These are phyloP conservation scores for Drosophila sulfurigaster DNA, from an alignment of 1,140 invertebrate genomes.

Conservation along the genomic window DNA sequence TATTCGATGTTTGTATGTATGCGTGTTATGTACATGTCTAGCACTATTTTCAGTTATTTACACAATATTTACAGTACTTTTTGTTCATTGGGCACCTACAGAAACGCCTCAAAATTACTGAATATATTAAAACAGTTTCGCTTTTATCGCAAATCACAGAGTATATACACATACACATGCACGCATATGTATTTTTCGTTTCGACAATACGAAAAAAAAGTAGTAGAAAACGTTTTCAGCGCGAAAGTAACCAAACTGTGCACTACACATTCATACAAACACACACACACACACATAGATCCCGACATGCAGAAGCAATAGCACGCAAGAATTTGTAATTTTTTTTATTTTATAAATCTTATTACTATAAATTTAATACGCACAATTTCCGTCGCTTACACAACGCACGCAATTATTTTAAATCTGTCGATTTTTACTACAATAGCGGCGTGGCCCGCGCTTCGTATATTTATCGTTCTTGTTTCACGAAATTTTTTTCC, in stretches of 20 bases:
- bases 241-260: slow-evolving; percentile 72
- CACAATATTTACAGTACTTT: slow-evolving; percentile 63
- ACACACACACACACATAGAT: slow-evolving; percentile 33
- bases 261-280: slow-evolving; percentile 50
- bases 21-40: slow-evolving; percentile 50
- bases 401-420: slow-evolving; percentile 49
- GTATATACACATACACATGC: slow-evolving; percentile 11
- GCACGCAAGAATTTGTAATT: slow-evolving; percentile 80
- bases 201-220: slow-evolving; percentile 37
- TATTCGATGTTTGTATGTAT: slow-evolving; percentile 23
- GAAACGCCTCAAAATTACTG: slow-evolving; percentile 38
- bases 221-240: slow-evolving; percentile 76
- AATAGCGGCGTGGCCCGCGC: slow-evolving; percentile 56
- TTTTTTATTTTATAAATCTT: slow-evolving; percentile 59
- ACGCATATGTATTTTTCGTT: slow-evolving; percentile 39
- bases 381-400: slow-evolving; percentile 62
- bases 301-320: slow-evolving; percentile 64
- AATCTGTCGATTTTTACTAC: slow-evolving; percentile 42
- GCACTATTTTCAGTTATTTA: slow-evolving; percentile 80
- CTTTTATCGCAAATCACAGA: slow-evolving; percentile 47
- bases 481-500: slow-evolving; percentile 75
- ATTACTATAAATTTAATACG: slow-evolving; percentile 62
- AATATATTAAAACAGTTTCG: slow-evolving; percentile 41
- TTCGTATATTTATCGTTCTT: slow-evolving; percentile 62
- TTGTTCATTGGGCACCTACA: slow-evolving; percentile 11